Base-by-base conservation (phyloP, 2,888 invertebrate genomes). In the Hyles lineata region DNA sequence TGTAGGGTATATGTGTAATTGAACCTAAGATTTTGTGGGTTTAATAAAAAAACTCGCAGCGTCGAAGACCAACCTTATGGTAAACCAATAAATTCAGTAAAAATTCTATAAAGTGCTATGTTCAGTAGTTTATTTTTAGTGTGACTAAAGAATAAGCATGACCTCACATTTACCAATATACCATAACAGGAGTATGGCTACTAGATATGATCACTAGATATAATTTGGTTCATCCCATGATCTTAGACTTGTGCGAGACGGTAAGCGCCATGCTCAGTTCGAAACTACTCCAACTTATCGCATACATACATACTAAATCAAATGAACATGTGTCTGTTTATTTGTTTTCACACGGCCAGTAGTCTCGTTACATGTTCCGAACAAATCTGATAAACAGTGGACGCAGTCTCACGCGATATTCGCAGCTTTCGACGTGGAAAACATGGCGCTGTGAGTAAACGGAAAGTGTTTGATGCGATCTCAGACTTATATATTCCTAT, bases 311-410 rank as follows among this genome's bases (percentile, higher is more conserved):
- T 71, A 62, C 61, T 62, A 62, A 67, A 67, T 67, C 67, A 67
- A 67, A 67, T 43, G 67, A 25, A 8, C 25, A 70, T 29, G 52
- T 79, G 83, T 83, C 77, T 82, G 84, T 88, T 86, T 89, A 88
- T 89, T 89, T 89, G 85, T 84, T 79, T 71, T 72, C 73, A 74
- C 77, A 76, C 77, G 73, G 79, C 79, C 83, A 81, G 88, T 88
- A 89, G 88, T 82, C 87, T 83, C 86, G 90, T 86, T 83, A 83
- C 87, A 80, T 84, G 90, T 85, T 82, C 52, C 76, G 81, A 80
- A 88, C 88, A 85, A 87, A 90, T 89, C 89, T 85, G 90, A 90
- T 90, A 89, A 85, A 82, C 78, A 76, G 76, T 74, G 79, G 76
- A 80, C 76, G 79, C 77, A 80, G 79, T 84, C 90, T 85, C 90